Percentiles rank a stretch among this genome's conserved stretches.
Evolutionary conservation across 2,797 vertebrate species (phyloP).

Genomic region (Aselliscus stoliczkanus): DNA sequence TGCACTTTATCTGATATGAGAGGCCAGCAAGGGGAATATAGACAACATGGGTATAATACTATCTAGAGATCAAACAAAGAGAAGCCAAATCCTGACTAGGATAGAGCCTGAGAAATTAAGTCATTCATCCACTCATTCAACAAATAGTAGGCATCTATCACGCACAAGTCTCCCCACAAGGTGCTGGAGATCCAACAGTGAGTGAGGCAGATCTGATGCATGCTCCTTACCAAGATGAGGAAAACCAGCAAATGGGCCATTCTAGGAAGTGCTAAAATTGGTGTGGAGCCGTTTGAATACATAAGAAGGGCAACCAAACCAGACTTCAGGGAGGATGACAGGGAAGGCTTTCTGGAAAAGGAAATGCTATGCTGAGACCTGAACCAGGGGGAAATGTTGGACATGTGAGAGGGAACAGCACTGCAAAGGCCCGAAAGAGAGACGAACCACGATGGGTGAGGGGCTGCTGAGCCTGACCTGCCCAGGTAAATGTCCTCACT

Average conservation of each 20-base stretch:
- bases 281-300: not conserved
- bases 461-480: too few relatives aligned
- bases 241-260: not conserved
- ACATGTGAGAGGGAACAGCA: not conserved
- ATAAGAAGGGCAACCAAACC: not conserved
- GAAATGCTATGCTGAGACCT: not conserved
- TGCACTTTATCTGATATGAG: not conserved
- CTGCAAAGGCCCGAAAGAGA: not conserved
- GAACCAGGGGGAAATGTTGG: not conserved
- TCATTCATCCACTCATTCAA: not conserved
- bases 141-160: not conserved
- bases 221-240: not conserved
- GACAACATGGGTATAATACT: not conserved
- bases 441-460: not conserved
- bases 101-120: not conserved
- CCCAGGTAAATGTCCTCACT: not conserved
- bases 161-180: not conserved
- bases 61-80: not conserved
- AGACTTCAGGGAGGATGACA: not conserved
- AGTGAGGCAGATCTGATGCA: not conserved
- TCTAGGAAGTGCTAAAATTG: not conserved
- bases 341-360: not conserved
- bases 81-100: not conserved
- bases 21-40: not conserved
- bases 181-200: not conserved